phyloP scores from a whole-genome alignment of 2,113 vertebrate genomes.

The Corythaixoides concolor region DNA sequence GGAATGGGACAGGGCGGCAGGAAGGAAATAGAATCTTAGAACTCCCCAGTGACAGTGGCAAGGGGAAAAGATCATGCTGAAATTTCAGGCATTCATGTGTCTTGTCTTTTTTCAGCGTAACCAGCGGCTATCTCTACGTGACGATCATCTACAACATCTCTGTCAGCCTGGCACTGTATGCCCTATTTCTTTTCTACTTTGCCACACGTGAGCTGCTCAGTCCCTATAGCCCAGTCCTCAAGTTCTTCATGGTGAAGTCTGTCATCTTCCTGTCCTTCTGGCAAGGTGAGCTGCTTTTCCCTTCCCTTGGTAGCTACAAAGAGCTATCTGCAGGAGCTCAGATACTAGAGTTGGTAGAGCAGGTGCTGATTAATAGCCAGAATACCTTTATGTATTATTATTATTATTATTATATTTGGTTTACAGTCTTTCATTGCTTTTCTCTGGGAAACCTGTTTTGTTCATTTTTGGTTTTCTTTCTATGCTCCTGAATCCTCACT shows the following conservation, averaged over 20 bases:
- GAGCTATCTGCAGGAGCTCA: not conserved
- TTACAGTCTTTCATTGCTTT: not conserved
- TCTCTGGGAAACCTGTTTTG: not conserved
- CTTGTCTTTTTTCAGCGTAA: constrained; percentile 77
- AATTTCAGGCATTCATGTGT: not conserved
- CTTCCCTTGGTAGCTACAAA: not conserved
- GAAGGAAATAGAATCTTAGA: not conserved
- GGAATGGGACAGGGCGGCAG: not conserved
- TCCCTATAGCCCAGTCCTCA: constrained; percentile 93
- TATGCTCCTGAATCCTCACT: not conserved
- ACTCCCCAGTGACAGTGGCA: not conserved
- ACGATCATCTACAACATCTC: constrained; percentile 97
- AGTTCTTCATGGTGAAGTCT: constrained; percentile 98
- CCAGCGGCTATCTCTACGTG: constrained; percentile 92
- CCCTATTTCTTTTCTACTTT: constrained; percentile 96
- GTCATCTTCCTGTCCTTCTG: constrained; percentile 98
- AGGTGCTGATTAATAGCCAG: not conserved
- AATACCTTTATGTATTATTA: not conserved
- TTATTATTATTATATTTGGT: not conserved
- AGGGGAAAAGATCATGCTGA: not conserved
- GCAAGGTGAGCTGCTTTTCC: constrained; percentile 82
- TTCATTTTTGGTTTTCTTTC: not conserved
- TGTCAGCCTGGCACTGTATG: constrained; percentile 91
- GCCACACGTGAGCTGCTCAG: constrained; percentile 90
- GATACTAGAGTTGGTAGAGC: not conserved